These are phyloP conservation scores for Circaetus gallicus DNA, from an alignment of 2,113 vertebrate species.

Conservation along the genomic window DNA sequence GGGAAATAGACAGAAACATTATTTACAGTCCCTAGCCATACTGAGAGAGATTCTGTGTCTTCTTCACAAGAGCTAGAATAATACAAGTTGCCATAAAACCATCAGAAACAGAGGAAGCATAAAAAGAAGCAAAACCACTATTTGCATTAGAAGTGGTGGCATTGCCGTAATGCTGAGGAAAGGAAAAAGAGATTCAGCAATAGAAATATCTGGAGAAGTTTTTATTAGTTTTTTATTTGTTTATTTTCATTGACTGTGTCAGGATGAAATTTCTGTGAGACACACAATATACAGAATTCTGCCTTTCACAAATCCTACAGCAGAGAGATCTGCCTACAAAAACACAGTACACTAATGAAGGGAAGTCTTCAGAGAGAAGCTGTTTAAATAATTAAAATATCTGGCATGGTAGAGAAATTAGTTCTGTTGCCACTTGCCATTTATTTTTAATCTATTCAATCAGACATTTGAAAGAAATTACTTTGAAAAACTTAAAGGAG, in stretches of 20 bases:
- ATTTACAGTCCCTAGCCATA: neutral
- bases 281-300: neutral
- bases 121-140: neutral
- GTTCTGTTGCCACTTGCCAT: neutral
- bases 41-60: neutral
- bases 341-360: neutral
- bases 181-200: neutral
- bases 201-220: neutral
- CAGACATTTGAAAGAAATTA: neutral
- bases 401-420: neutral
- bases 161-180: neutral
- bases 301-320: neutral
- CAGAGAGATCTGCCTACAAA: neutral
- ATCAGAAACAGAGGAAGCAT: neutral
- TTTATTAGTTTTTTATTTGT: neutral
- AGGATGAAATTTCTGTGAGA: neutral
- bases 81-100: neutral
- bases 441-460: constrained; percentile 23
- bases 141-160: neutral
- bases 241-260: neutral
- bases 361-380: neutral
- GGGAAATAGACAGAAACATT: neutral
- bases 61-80: neutral
- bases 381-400: constrained; percentile 39
- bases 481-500: neutral